These are phyloP conservation scores for Anolis carolinensis DNA, from an alignment of 2,113 vertebrate genomes.

Conservation along the genomic window DNA sequence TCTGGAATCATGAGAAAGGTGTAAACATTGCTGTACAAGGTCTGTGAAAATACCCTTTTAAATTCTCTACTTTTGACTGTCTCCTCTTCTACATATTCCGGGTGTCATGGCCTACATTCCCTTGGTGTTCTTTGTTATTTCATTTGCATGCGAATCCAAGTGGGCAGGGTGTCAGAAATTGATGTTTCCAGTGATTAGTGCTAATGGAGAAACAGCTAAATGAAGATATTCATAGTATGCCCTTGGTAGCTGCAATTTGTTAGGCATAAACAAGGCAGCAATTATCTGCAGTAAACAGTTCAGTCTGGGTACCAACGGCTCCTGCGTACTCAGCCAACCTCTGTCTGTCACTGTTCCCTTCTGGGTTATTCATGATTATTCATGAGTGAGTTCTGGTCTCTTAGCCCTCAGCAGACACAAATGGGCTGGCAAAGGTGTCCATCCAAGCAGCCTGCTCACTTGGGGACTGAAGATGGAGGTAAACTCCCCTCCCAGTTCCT, in stretches of 20 bases:
- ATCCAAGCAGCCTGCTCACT: neutral
- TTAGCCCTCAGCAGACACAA: neutral
- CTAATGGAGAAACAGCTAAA: neutral
- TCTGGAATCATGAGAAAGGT: neutral
- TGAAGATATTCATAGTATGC: neutral
- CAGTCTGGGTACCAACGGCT: neutral
- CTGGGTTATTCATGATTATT: neutral
- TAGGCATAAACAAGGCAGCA: neutral
- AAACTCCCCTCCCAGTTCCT: neutral
- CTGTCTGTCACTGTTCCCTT: neutral
- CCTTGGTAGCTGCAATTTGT: neutral
- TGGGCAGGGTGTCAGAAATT: neutral
- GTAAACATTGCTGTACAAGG: neutral
- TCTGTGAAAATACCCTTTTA: rapidly evolving
- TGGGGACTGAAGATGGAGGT: neutral
- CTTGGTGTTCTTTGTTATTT: conserved; percentile 11
- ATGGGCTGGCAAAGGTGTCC: neutral
- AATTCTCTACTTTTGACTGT: neutral
- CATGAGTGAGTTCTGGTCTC: neutral
- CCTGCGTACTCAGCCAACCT: neutral
- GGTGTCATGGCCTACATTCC: conserved; percentile 54
- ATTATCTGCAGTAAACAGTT: conserved; percentile 18
- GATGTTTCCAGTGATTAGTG: conserved; percentile 3
- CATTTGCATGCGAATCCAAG: conserved; percentile 48
- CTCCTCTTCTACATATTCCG: neutral